Evolutionary conservation across 2,797 vertebrate species (phyloP).

Genomic region (Spheniscus humboldti): DNA sequence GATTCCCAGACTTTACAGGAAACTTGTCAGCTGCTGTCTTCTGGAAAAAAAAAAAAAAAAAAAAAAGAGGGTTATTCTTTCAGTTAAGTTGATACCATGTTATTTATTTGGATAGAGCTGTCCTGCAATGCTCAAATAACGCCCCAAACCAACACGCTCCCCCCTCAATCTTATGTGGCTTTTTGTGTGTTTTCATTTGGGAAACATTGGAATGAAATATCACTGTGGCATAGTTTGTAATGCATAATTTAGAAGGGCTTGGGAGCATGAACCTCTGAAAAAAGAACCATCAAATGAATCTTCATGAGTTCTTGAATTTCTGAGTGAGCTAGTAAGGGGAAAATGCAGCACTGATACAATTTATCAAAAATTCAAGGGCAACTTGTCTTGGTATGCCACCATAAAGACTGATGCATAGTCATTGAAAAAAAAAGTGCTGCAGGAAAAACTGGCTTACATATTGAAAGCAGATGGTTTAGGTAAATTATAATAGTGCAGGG

Average conservation of each 20-base stretch:
- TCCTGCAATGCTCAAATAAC: neutral
- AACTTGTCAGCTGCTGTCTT: neutral
- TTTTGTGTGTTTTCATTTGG: neutral
- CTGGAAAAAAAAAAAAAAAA: neutral
- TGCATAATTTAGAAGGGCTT: neutral
- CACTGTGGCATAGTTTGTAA: neutral
- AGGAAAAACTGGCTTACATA: neutral
- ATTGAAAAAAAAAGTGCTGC: slow-evolving; percentile 12
- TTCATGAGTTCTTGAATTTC: neutral
- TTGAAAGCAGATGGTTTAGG: slow-evolving; percentile 21
- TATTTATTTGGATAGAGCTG: neutral
- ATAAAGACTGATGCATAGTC: neutral
- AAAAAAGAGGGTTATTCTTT: neutral
- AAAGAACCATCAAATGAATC: neutral
- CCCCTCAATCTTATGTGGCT: fast-evolving
- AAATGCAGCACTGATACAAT: neutral
- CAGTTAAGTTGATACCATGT: neutral
- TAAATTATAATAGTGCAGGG: neutral
- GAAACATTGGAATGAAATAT: neutral
- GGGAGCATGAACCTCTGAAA: neutral
- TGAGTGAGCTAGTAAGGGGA: neutral
- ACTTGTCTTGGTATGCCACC: neutral
- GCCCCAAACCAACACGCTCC: neutral
- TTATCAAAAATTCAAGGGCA: slow-evolving; percentile 27
- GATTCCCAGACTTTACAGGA: neutral